phyloP scores from a whole-genome alignment of 2,797 vertebrate genomes.

The Champsocephalus gunnari region DNA sequence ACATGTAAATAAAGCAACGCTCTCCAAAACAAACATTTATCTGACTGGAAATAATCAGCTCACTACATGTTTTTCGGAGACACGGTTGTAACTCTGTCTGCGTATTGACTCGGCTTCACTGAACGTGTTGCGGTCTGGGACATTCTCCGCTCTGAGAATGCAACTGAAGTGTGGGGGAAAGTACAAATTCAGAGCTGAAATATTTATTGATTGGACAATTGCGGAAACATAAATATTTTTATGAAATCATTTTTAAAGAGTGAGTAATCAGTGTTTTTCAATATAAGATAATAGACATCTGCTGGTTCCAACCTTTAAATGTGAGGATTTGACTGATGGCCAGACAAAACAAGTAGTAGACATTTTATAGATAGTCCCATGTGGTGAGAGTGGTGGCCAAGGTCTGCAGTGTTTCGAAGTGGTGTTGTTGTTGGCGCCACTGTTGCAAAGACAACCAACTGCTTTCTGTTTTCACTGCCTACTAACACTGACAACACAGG shows the following conservation, averaged over 20 bases:
- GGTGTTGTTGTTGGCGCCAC: too few relatives aligned
- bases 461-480: too few relatives aligned
- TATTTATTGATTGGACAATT: background rate
- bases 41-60: slow-evolving; percentile 44
- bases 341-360: background rate
- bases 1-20: slow-evolving; percentile 68
- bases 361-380: background rate
- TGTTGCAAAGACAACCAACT: too few relatives aligned
- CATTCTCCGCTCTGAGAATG: background rate
- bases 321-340: background rate
- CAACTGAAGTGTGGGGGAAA: background rate
- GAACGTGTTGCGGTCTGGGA: slow-evolving; percentile 21
- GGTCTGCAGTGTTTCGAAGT: too few relatives aligned
- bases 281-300: background rate
- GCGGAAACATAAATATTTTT: background rate
- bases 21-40: slow-evolving; percentile 72
- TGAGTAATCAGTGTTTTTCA: background rate
- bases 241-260: background rate
- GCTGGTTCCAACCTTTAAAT: background rate
- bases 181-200: background rate
- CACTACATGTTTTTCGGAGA: slow-evolving; percentile 47
- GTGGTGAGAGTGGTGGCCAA: too few relatives aligned
- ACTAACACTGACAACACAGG: too few relatives aligned
- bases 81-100: slow-evolving; percentile 25
- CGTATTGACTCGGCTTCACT: slow-evolving; percentile 31